phyloP scores from a whole-genome alignment of 2,113 vertebrate species.

The Naja naja region DNA sequence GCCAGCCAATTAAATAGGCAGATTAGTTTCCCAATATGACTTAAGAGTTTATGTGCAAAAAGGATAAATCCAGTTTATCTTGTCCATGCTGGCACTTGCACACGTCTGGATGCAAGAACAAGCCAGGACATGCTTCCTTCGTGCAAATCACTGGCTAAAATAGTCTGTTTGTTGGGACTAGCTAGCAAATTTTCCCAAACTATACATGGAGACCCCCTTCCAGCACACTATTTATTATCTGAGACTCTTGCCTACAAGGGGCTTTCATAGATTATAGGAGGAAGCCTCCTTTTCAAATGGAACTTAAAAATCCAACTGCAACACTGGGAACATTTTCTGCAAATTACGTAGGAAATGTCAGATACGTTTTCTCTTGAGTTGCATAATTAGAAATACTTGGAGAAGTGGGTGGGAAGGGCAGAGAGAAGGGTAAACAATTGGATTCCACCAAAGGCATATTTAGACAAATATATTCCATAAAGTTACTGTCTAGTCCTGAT shows the following conservation, averaged over 20 bases:
- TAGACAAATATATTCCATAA: not conserved
- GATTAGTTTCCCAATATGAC: not conserved
- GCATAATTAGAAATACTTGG: constrained; percentile 25
- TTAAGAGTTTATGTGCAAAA: not conserved
- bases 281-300: constrained; percentile 41
- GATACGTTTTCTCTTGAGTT: constrained; percentile 15
- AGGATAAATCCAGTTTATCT: not conserved
- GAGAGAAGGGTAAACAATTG: not conserved
- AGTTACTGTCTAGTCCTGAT: constrained; percentile 1
- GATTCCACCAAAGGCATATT: constrained; percentile 22
- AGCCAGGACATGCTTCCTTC: constrained; percentile 38
- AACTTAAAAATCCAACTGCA: constrained; percentile 37
- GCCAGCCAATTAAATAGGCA: not conserved
- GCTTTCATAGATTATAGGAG: not conserved
- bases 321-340: not conserved
- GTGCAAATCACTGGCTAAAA: constrained; percentile 32
- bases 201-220: not conserved
- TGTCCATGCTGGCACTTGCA: not conserved
- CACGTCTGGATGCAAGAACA: constrained; percentile 33
- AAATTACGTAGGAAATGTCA: constrained; percentile 29
- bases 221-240: constrained; percentile 35
- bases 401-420: not conserved
- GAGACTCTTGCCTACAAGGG: not conserved
- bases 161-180: constrained; percentile 23
- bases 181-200: constrained; percentile 32